Conservation (phyloP, 1,140 invertebrate species). For the Brachionus asplanchnoidis region DNA sequence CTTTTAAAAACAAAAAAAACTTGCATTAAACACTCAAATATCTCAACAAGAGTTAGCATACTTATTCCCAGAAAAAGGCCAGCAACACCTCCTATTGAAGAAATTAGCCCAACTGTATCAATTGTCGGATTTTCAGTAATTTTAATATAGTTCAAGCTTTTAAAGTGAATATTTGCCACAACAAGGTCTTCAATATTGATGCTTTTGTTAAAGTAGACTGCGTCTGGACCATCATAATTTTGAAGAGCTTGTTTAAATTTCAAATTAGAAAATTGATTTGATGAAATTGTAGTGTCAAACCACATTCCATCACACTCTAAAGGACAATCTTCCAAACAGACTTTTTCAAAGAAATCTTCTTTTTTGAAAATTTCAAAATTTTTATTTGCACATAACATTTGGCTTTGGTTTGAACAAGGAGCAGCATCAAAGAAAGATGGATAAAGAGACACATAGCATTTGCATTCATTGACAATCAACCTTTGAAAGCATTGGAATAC, state of each 20-base stretch:
- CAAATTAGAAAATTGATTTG: background rate
- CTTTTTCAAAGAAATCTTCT: background rate
- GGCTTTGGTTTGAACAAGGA: background rate
- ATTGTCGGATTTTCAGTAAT: background rate
- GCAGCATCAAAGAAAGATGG: background rate
- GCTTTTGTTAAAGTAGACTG: background rate
- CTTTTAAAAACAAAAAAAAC: background rate
- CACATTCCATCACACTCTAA: background rate
- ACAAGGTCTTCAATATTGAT: background rate
- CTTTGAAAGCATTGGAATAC: background rate
- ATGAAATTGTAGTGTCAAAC: background rate
- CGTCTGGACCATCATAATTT: background rate
- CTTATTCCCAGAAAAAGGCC: background rate
- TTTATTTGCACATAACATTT: background rate
- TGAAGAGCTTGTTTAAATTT: background rate
- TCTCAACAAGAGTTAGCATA: background rate
- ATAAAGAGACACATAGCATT: background rate
- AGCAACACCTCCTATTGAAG: background rate
- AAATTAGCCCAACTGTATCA: background rate
- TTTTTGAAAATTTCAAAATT: background rate
- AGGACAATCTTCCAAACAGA: background rate
- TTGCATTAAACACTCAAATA: background rate
- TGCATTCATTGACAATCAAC: background rate
- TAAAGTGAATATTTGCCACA: background rate
- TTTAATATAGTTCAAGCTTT: background rate